A percentile compares a stretch with the other conserved stretches of the same genome.
Evolutionary conservation across 64 coral and sea anemone genomes (phyloP).

Genomic region (Astreopora myriophthalma): DNA sequence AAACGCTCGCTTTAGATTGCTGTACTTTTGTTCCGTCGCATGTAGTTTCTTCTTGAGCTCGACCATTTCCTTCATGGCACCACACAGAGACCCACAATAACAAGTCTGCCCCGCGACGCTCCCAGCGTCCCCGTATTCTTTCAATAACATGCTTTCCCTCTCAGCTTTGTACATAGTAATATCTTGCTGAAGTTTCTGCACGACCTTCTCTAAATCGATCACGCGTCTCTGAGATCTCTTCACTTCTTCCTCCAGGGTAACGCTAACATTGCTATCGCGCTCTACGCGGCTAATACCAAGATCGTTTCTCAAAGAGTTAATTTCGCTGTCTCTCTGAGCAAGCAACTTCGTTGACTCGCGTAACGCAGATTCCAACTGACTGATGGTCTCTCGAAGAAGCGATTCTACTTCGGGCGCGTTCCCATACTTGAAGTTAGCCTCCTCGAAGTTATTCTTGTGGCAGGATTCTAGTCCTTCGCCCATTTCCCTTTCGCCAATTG

Average conservation of each 20-base stretch:
- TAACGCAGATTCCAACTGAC: constrained; percentile 74
- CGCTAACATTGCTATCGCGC: constrained; percentile 11
- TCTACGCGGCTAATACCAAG: constrained; percentile 37
- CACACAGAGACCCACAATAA: constrained; percentile 90
- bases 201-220: constrained; percentile 87
- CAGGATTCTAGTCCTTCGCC: constrained; percentile 86
- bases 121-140: background rate
- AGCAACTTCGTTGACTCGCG: constrained; percentile 81
- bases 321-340: constrained; percentile 78
- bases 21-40: constrained; percentile 91
- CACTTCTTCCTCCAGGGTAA: constrained; percentile 82
- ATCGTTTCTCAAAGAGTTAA: constrained; percentile 61
- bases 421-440: constrained; percentile 33
- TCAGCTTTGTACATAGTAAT: constrained; percentile 64
- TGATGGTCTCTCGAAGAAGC: constrained; percentile 84
- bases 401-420: constrained; percentile 48
- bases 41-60: constrained; percentile 85
- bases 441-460: constrained; percentile 74
- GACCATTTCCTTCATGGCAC: constrained; percentile 92
- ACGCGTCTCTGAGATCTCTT: constrained; percentile 86
- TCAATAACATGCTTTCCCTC: constrained; percentile 5
- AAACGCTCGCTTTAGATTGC: constrained; percentile 76
- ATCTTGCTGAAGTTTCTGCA: constrained; percentile 86
- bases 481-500: constrained; percentile 72
- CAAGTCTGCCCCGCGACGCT: constrained; percentile 55